Evolutionary conservation across 37 sponge, comb jelly and placozoan genomes (phyloP).

Genomic region (Bolinopsis microptera): DNA sequence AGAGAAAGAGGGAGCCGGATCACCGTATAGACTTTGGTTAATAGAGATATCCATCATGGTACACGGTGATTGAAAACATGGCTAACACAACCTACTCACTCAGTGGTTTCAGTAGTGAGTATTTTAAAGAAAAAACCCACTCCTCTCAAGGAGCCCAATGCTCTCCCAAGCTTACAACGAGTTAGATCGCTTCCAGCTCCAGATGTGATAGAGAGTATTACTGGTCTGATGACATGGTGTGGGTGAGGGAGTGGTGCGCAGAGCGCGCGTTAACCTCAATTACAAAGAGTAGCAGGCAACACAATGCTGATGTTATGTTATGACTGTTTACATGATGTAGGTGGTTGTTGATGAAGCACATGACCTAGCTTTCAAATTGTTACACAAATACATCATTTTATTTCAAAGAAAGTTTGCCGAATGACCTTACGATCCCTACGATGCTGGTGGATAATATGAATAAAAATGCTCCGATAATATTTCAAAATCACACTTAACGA

Average conservation of each 20-base stretch:
- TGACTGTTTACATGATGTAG: not conserved
- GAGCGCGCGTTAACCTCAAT: not conserved
- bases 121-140: not conserved
- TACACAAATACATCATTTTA: no score
- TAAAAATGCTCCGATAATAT: no score
- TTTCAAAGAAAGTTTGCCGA: no score
- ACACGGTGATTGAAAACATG: no score
- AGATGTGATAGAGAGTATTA: conserved; percentile 48
- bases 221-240: conserved; percentile 35
- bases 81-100: not conserved
- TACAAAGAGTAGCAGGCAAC: conserved; percentile 28
- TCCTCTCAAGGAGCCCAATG: conserved; percentile 23
- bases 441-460: no score
- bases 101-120: conserved; percentile 25
- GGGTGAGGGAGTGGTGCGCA: not conserved
- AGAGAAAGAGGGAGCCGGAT: no score
- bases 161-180: conserved; percentile 4
- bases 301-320: conserved; percentile 55
- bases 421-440: no score
- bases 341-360: conserved; percentile 55
- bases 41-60: no score
- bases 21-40: no score
- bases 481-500: no score
- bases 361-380: conserved; percentile 35
- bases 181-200: conserved; percentile 10